Percentiles rank a stretch among this genome's conserved stretches.
phyloP scores from a whole-genome alignment of 2,113 vertebrate genomes.

The Corynorhinus townsendii region DNA sequence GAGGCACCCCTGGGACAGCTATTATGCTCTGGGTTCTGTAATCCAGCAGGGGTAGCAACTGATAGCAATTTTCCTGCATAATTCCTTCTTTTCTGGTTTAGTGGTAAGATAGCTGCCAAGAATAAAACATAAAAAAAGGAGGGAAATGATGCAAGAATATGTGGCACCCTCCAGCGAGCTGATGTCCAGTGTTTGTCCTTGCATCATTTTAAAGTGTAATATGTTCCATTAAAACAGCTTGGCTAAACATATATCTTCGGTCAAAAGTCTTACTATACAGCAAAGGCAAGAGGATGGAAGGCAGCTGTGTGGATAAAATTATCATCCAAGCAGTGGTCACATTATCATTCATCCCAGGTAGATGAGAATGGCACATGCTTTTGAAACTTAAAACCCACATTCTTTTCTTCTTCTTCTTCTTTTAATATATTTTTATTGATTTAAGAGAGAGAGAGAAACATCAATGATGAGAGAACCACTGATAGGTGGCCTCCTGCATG shows the following conservation, averaged over 20 bases:
- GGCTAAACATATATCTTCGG: conserved; percentile 60
- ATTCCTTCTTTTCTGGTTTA: conserved; percentile 51
- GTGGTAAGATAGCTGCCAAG: conserved; percentile 43
- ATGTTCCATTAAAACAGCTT: conserved; percentile 57
- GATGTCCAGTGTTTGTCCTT: conserved; percentile 61
- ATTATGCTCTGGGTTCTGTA: conserved; percentile 29
- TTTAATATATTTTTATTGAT: too few species aligned
- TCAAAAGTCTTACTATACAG: conserved; percentile 53
- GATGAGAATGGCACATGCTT: not conserved
- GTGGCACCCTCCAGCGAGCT: conserved; percentile 22
- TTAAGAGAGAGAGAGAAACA: too few species aligned
- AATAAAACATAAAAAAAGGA: not conserved
- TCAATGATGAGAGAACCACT: too few species aligned
- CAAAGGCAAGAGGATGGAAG: conserved; percentile 30
- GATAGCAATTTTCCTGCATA: conserved; percentile 59
- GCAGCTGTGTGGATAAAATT: conserved; percentile 60
- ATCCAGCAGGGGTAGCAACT: conserved; percentile 48
- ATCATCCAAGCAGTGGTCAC: conserved; percentile 38
- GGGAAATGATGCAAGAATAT: conserved; percentile 53
- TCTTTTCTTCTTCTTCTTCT: not conserved
- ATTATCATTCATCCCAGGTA: conserved; percentile 57
- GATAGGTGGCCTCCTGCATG: too few species aligned
- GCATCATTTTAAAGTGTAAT: conserved; percentile 68
- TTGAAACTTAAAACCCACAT: conserved; percentile 53
- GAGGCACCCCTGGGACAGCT: not conserved